Evolutionary conservation across 2,797 vertebrate genomes (phyloP).

Genomic region (Danio jaintianensis): DNA sequence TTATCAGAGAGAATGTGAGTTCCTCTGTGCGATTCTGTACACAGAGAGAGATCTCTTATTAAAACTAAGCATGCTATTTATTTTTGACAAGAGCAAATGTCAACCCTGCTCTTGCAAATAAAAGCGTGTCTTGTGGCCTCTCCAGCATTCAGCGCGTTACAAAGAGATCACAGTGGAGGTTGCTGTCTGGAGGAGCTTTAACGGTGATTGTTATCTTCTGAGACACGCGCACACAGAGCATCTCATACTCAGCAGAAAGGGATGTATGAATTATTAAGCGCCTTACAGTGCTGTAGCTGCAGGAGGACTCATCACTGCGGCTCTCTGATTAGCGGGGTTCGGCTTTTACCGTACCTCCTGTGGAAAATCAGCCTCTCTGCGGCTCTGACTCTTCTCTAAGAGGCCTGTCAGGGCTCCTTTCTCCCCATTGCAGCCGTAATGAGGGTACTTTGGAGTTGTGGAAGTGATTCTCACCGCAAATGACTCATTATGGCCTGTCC

Average conservation of each 20-base stretch:
- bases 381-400: slow-evolving; percentile 13
- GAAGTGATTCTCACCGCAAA: slow-evolving; percentile 40
- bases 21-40: slow-evolving; percentile 20
- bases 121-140: slow-evolving; percentile 29
- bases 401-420: slow-evolving; percentile 18
- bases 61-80: slow-evolving; percentile 37
- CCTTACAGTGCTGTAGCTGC: slow-evolving; percentile 47
- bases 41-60: slow-evolving; percentile 31
- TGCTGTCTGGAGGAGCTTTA: slow-evolving; percentile 31
- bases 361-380: slow-evolving; percentile 18
- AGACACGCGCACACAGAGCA: slow-evolving; percentile 26
- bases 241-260: slow-evolving; percentile 39
- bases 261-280: slow-evolving; percentile 63
- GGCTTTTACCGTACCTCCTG: slow-evolving; percentile 48
- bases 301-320: slow-evolving; percentile 53
- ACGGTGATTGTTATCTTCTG: slow-evolving; percentile 42
- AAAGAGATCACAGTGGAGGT: slow-evolving; percentile 30
- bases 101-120: slow-evolving; percentile 36
- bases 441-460: slow-evolving; percentile 32
- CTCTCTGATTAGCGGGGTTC: slow-evolving; percentile 47
- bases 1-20: neutral
- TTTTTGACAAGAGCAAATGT: slow-evolving; percentile 39
- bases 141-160: neutral
- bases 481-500: slow-evolving; percentile 26
- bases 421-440: slow-evolving; percentile 31